Evolutionary conservation across 1,140 invertebrate genomes (phyloP), one percentile per base, ranked within the genome.

Genomic region (Vanessa atalanta): DNA sequence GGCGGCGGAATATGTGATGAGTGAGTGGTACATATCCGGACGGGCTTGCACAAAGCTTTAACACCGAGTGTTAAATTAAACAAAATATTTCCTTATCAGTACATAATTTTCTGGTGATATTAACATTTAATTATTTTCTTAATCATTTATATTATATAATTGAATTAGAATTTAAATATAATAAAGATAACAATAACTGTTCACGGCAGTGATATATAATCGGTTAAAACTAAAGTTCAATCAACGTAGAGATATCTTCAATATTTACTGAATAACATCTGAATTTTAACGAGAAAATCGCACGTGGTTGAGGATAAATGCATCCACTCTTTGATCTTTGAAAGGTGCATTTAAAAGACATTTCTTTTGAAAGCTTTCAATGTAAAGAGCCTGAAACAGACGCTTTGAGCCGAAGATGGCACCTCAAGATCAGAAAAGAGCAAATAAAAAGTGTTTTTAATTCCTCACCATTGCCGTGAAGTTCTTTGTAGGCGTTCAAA

Each of bases 401-500:
- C 37, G 72, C 72, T 69, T 70, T 69, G 57, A 69, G 48, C 31
- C 65, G 47, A 67, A 69, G 72, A 74, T 71, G 61, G 61, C 72
- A 69, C 66, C 67, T 65, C 60, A 69, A 53, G 37, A 71, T 63
- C 61, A 70, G 43, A 65, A 74, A 65, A 72, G 64, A 61, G 71
- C 66, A 74, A 65, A 74, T 69, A 74, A 74, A 74, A 74, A 65
- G 48, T 3, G 61, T 65, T 69, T 73, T 69, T 69, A 69, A 74
- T 69, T 69, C 72, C 66, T 68, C 72, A 14, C 66, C 63, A 53
- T 23, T 43, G 60, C 70, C 65, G 70, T 26, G 61, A 65, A 61
- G 26, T 37, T 66, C 63, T 65, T 70, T 65, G 60, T 63, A 63
- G 57, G 57, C 57, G 57, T 37, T 61, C 13, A 61, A 61, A 43